Conservation (phyloP, 35 echinoderm and acorn worm species). For the Hemicentrotus pulcherrimus region DNA sequence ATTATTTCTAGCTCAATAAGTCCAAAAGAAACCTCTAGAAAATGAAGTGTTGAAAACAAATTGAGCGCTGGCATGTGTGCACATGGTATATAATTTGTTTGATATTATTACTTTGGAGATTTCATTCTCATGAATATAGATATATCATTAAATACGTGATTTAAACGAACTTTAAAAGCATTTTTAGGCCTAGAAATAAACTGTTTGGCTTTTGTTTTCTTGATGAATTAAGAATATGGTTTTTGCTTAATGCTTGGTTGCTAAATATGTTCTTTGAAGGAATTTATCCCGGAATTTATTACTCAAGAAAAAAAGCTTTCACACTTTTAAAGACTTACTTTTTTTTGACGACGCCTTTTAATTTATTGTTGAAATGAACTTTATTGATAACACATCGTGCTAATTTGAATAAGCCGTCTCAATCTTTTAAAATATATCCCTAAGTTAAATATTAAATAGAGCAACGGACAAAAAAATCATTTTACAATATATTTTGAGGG, state of each 20-base stretch:
- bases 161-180: not conserved
- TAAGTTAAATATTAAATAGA: too few species aligned
- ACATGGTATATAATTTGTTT: not conserved
- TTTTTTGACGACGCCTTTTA: too few species aligned
- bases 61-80: not conserved
- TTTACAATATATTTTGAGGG: too few species aligned
- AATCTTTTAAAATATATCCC: too few species aligned
- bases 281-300: not conserved
- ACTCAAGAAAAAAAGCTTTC: not conserved
- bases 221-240: not conserved
- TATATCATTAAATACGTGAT: not conserved
- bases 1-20: constrained; percentile 1
- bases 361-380: too few species aligned
- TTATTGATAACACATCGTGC: too few species aligned
- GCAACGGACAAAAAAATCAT: too few species aligned
- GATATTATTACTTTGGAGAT: not conserved
- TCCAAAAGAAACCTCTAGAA: not conserved
- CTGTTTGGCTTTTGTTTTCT: not conserved
- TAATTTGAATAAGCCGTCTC: too few species aligned
- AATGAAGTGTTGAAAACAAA: not conserved
- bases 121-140: too few species aligned
- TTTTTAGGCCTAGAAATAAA: not conserved
- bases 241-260: not conserved
- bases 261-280: not conserved
- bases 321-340: too few species aligned